These are phyloP conservation scores for Clanis bilineata DNA, from an alignment of 2,888 invertebrate species.

Conservation along the genomic window DNA sequence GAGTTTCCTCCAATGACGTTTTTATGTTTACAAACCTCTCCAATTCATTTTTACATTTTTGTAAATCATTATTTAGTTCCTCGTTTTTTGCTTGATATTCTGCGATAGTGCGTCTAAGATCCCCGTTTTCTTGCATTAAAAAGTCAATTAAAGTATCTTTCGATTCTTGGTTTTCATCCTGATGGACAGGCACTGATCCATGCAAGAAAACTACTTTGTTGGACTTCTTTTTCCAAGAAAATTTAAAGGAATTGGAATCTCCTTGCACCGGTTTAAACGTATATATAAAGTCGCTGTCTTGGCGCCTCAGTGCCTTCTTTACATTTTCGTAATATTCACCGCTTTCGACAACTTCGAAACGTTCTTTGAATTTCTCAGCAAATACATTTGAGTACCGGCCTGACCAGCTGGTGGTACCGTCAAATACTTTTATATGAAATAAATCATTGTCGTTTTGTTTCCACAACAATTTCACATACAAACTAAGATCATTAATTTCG, in stretches of 20 bases:
- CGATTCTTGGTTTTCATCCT: constrained; percentile 30
- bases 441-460: constrained; percentile 42
- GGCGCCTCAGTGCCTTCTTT: constrained; percentile 36
- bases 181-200: constrained; percentile 47
- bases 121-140: constrained; percentile 50
- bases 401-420: constrained; percentile 49
- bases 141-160: constrained; percentile 52
- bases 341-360: constrained; percentile 42
- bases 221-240: constrained; percentile 58
- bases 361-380: constrained; percentile 40
- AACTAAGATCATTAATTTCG: constrained; percentile 32
- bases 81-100: constrained; percentile 31
- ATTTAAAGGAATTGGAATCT: constrained; percentile 37
- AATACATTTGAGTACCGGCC: constrained; percentile 52
- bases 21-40: constrained; percentile 53
- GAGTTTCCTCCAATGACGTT: constrained; percentile 45
- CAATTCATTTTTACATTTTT: constrained; percentile 49
- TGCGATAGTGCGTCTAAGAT: constrained; percentile 35
- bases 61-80: constrained; percentile 39
- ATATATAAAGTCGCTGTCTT: constrained; percentile 34
- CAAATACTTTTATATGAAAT: constrained; percentile 56
- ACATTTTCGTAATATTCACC: constrained; percentile 48
- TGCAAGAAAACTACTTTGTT: constrained; percentile 43
- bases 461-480: constrained; percentile 56
- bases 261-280: constrained; percentile 34